Evolutionary conservation across 2,888 invertebrate species (phyloP).

Genomic region (Apamea anceps): DNA sequence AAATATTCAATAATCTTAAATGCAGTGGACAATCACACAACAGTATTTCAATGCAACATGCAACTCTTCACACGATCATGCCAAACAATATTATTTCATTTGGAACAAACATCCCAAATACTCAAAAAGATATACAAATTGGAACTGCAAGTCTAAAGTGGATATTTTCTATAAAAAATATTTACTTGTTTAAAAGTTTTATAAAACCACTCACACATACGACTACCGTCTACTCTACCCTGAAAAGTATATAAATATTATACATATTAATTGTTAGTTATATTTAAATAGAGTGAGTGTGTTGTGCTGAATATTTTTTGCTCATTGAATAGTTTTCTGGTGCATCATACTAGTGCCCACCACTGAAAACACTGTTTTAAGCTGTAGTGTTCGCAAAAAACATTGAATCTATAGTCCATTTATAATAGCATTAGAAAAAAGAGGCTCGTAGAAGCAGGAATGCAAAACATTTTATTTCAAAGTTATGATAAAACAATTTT

Average conservation of each 20-base stretch:
- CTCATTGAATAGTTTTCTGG: conserved; percentile 4
- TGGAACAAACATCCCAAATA: background rate
- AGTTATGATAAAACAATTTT: too few species aligned
- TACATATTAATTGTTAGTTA: conserved; percentile 47
- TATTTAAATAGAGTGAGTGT: conserved; percentile 10
- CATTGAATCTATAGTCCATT: too few species aligned
- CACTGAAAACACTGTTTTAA: conserved; percentile 24
- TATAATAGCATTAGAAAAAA: too few species aligned
- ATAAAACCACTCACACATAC: conserved; percentile 49
- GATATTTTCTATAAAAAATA: background rate
- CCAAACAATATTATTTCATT: conserved; percentile 31
- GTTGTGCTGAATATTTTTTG: conserved; percentile 26
- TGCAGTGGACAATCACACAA: conserved; percentile 46
- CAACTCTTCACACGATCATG: conserved; percentile 49
- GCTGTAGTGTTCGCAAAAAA: conserved; percentile 10
- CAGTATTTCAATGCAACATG: conserved; percentile 60
- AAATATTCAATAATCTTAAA: conserved; percentile 36
- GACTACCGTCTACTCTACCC: conserved; percentile 49
- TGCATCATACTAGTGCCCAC: conserved; percentile 35
- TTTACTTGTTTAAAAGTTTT: background rate
- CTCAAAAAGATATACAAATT: background rate
- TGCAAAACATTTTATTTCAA: too few species aligned
- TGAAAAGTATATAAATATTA: conserved; percentile 54
- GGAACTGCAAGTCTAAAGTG: conserved; percentile 14
- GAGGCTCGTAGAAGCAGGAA: too few species aligned